phyloP scores from a whole-genome alignment of 1,140 invertebrate genomes.

The Drosophila parvula region DNA sequence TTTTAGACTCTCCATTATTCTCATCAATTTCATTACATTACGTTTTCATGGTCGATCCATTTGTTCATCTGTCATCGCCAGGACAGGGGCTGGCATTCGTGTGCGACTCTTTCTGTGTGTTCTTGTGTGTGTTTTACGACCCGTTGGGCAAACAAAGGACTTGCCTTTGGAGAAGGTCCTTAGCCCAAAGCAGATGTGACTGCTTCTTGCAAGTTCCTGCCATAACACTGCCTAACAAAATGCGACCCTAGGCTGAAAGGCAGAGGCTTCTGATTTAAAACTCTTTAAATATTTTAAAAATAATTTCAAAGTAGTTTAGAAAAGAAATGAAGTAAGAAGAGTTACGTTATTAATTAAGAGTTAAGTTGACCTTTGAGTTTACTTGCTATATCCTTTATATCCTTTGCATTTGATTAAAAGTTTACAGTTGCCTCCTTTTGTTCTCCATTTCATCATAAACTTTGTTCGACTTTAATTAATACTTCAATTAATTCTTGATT shows the following conservation, averaged over 20 bases:
- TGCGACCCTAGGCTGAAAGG: too few relatives aligned
- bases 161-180: background rate
- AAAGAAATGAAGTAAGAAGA: background rate
- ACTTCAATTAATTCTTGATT: background rate
- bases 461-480: background rate
- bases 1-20: conserved; percentile 1
- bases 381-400: background rate
- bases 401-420: background rate
- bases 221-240: background rate
- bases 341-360: background rate
- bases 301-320: background rate
- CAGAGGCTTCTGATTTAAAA: too few relatives aligned
- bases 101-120: background rate
- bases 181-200: conserved; percentile 11
- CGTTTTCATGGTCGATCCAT: conserved; percentile 8
- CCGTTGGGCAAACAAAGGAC: background rate
- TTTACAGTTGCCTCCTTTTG: background rate
- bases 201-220: background rate
- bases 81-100: background rate
- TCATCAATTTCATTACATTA: conserved; percentile 22
- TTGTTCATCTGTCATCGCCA: conserved; percentile 16
- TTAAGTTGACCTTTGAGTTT: too few relatives aligned
- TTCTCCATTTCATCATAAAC: background rate
- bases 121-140: background rate
- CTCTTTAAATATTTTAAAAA: background rate